Evolutionary conservation across 2,888 invertebrate genomes (phyloP).

Genomic region (Panzeria rudis): DNA sequence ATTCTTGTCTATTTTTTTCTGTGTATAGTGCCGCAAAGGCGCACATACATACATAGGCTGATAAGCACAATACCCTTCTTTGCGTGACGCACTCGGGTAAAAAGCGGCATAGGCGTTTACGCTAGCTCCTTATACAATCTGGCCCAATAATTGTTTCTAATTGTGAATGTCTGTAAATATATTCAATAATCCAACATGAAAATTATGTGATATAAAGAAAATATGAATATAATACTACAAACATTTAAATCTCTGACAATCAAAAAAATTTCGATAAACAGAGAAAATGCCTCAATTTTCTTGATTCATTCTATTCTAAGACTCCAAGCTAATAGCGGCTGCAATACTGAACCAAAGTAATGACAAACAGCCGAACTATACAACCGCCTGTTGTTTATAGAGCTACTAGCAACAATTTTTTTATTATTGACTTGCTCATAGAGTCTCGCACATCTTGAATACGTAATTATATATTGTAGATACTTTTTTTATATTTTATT

Average conservation of each 20-base stretch:
- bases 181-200: too few relatives aligned
- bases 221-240: not conserved
- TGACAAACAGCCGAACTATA: conserved; percentile 27
- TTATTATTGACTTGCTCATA: conserved; percentile 61
- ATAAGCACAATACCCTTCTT: too few relatives aligned
- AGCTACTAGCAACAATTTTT: conserved; percentile 27
- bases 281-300: conserved; percentile 46
- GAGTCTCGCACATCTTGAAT: conserved; percentile 31
- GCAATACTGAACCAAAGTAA: conserved; percentile 14
- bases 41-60: too few relatives aligned
- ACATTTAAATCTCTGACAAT: conserved; percentile 31
- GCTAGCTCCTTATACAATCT: too few relatives aligned
- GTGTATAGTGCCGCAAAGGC: too few relatives aligned
- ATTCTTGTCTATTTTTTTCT: too few relatives aligned
- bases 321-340: conserved; percentile 40
- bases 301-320: conserved; percentile 63
- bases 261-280: conserved; percentile 27
- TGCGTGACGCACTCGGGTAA: too few relatives aligned
- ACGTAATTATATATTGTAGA: conserved; percentile 32
- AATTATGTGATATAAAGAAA: too few relatives aligned
- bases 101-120: too few relatives aligned
- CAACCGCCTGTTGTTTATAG: conserved; percentile 67
- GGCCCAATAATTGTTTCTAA: too few relatives aligned
- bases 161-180: too few relatives aligned
- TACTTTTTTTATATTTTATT: conserved; percentile 9